Base-by-base conservation (phyloP, 2,113 vertebrate genomes). In the Vanacampus margaritifer region DNA sequence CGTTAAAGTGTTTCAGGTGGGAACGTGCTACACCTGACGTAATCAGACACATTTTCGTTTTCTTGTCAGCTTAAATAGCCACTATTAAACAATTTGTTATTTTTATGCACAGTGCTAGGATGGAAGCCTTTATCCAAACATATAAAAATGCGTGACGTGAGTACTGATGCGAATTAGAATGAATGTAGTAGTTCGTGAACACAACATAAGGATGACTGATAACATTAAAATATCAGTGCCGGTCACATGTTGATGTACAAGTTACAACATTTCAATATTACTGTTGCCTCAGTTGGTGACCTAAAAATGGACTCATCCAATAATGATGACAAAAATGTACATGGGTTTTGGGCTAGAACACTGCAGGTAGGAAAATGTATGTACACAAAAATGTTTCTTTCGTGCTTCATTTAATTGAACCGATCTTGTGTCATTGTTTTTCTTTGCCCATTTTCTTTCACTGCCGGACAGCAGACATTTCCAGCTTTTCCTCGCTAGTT, bases 381-480 rank as follows among this genome's bases (percentile, higher is more conserved):
- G n/a, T 53, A 17, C 8, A 19, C 3, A 26, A 26, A 6, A 19
- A 6, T 51, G n/a, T 24, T 51, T 51, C 23, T 51, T 21, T 51
- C 2, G 21, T 51, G 21, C 21, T 21, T 51, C 9, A 51, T 23
- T 8, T 50, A 21, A 21, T 50, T 50, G 19, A 50, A 41, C 39
- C 39, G 4, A 32, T 32, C 28, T 2, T 23, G 26, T 32, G 6
- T 32, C 21, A 9, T 51, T 48, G 35, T 45, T 72, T 67, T n/a
- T 62, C 17, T 76, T 39, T 0, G 65, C 26, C 36, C 50, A 39
- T 72, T 71, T 63, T 63, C 45, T 73, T 54, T 76, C 58, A 16
- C 69, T 71, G 51, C 85, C 75, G 81, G 83, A 76, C 14, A 23
- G 54, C 61, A 46, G 67, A 83, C 81, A 36, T 1, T 61, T 80